Evolutionary conservation across 2,888 invertebrate species (phyloP).

Genomic region (Branchellion lobata): DNA sequence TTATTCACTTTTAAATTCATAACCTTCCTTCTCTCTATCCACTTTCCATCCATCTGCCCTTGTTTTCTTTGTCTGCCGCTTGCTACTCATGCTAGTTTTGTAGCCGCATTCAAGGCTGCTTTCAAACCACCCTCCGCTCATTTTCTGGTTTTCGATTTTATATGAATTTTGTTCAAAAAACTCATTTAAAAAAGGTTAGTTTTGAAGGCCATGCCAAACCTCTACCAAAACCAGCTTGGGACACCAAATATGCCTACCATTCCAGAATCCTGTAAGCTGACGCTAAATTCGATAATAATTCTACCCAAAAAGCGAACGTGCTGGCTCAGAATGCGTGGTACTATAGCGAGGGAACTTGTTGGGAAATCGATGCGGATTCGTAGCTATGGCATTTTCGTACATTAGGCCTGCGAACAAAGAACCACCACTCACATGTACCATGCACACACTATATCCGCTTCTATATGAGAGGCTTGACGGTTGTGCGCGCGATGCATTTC

Average conservation of each 20-base stretch:
- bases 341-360: not conserved
- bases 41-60: constrained; percentile 8
- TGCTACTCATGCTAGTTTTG: not conserved
- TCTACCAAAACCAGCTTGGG: no score
- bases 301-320: not conserved
- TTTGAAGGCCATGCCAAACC: not conserved
- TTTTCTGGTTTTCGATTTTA: not conserved
- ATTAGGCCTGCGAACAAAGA: constrained; percentile 11
- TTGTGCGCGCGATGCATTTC: constrained; percentile 19
- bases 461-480: not conserved
- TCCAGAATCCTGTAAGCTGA: not conserved
- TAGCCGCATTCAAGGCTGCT: constrained; percentile 5
- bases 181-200: no score
- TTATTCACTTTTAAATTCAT: not conserved
- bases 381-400: constrained; percentile 11
- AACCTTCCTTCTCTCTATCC: not conserved
- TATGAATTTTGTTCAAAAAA: no score
- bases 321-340: not conserved
- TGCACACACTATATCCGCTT: not conserved
- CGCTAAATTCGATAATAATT: not conserved
- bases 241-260: not conserved
- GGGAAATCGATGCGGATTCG: constrained; percentile 17
- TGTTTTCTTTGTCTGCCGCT: constrained; percentile 19
- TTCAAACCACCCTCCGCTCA: not conserved
- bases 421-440: not conserved